Conservation (phyloP, 2,797 vertebrate species). For the Eurystomus glaucurus region DNA sequence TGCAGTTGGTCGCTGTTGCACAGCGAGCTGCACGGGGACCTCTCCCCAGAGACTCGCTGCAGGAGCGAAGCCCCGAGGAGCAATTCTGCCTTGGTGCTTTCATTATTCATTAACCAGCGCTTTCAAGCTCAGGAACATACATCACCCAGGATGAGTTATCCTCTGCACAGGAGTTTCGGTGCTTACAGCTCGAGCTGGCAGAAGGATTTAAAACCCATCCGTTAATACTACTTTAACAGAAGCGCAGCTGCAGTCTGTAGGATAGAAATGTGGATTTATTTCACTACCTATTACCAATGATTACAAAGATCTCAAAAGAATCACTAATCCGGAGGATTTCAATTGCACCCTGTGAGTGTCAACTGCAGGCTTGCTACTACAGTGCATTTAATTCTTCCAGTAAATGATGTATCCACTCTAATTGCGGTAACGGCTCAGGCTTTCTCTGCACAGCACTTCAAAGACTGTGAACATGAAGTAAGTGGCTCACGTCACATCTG, state of each 20-base stretch:
- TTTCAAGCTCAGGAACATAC: neutral
- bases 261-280: constrained; percentile 73
- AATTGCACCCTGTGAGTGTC: constrained; percentile 58
- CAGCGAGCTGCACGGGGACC: neutral
- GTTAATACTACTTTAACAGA: constrained; percentile 50
- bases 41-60: neutral
- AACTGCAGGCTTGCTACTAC: constrained; percentile 57
- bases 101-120: constrained; percentile 15
- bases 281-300: constrained; percentile 63
- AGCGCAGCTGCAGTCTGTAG: constrained; percentile 61
- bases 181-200: constrained; percentile 47
- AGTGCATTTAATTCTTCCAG: constrained; percentile 46
- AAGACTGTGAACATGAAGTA: neutral
- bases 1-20: neutral
- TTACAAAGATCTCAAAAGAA: constrained; percentile 73
- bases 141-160: constrained; percentile 34
- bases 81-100: neutral
- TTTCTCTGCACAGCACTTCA: constrained; percentile 39
- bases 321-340: constrained; percentile 66
- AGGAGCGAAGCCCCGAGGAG: neutral
- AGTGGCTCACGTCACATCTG: constrained; percentile 25
- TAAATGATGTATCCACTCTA: constrained; percentile 38
- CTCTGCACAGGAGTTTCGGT: neutral
- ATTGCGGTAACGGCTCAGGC: neutral
- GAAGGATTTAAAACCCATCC: constrained; percentile 59